Evolutionary conservation across 2,797 vertebrate species (phyloP).

Genomic region (Rhinophrynus dorsalis): DNA sequence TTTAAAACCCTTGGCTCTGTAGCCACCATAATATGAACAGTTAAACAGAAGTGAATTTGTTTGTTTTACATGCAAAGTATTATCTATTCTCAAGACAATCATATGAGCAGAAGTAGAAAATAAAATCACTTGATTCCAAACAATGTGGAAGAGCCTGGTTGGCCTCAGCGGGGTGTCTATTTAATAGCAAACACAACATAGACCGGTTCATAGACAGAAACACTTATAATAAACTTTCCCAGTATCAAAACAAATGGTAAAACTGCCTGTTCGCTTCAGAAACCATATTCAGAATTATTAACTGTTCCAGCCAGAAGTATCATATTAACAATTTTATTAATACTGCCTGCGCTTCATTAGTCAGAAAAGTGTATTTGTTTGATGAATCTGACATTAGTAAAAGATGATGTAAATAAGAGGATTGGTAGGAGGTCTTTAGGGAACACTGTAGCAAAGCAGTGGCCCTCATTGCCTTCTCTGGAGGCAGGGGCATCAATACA

Average conservation of each 20-base stretch:
- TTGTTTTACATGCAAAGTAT: constrained; percentile 29
- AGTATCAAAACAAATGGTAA: constrained; percentile 23
- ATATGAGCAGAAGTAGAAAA: constrained; percentile 24
- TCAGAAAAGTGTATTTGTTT: too few species aligned
- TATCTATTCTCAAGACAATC: constrained; percentile 39
- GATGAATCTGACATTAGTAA: too few species aligned
- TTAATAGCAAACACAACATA: constrained; percentile 28
- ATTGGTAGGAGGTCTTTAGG: too few species aligned
- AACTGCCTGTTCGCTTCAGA: neutral
- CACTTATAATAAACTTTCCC: constrained; percentile 3
- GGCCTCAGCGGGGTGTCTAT: constrained; percentile 23
- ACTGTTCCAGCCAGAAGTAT: too few species aligned
- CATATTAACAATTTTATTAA: too few species aligned
- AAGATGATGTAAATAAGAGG: too few species aligned
- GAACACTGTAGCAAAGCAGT: too few species aligned
- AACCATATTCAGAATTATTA: neutral
- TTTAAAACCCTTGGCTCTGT: neutral
- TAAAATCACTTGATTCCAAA: constrained; percentile 21
- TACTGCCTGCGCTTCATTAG: too few species aligned
- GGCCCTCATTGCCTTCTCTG: too few species aligned
- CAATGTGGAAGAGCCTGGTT: constrained; percentile 3
- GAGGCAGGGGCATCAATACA: too few species aligned
- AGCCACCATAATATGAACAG: constrained; percentile 1
- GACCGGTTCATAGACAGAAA: constrained; percentile 6
- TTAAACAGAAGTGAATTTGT: constrained; percentile 26